Conservation (phyloP, 2,113 vertebrate genomes). For the Corythaixoides concolor region DNA sequence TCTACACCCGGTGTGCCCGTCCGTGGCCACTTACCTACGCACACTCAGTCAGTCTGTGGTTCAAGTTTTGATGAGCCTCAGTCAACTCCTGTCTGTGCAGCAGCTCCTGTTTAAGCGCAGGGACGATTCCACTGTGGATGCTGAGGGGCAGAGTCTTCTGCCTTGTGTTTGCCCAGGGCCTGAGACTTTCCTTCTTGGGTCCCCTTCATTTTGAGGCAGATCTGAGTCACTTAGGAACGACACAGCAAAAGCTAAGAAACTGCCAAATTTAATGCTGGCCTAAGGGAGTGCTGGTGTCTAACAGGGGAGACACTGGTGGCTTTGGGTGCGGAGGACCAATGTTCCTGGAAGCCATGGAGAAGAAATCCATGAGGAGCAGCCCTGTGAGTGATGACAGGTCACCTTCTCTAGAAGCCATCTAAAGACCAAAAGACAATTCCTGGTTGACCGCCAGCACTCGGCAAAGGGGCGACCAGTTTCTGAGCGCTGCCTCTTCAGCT, state of each 20-base stretch:
- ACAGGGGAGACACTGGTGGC: background rate
- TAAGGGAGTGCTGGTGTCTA: background rate
- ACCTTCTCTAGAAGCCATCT: background rate
- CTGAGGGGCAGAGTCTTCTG: background rate
- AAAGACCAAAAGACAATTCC: background rate
- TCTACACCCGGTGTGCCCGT: fast-evolving
- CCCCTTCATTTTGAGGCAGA: background rate
- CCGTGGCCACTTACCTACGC: background rate
- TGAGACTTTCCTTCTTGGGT: background rate
- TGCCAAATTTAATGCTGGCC: background rate
- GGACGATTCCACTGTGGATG: background rate
- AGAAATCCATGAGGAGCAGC: background rate
- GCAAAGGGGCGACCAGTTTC: background rate
- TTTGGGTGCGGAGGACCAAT: background rate
- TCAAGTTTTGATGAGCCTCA: background rate
- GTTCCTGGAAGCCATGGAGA: background rate
- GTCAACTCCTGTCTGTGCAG: background rate
- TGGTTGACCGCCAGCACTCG: fast-evolving
- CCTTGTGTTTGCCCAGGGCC: background rate
- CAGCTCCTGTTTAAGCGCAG: background rate
- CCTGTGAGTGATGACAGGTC: no score
- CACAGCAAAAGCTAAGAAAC: background rate
- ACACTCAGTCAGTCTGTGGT: background rate
- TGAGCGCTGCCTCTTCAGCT: fast-evolving
- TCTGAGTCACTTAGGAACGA: background rate